Percentiles rank a stretch among this genome's conserved stretches.
phyloP scores from a whole-genome alignment of 2,888 invertebrate species.

The Drosophila pseudotakahashii region DNA sequence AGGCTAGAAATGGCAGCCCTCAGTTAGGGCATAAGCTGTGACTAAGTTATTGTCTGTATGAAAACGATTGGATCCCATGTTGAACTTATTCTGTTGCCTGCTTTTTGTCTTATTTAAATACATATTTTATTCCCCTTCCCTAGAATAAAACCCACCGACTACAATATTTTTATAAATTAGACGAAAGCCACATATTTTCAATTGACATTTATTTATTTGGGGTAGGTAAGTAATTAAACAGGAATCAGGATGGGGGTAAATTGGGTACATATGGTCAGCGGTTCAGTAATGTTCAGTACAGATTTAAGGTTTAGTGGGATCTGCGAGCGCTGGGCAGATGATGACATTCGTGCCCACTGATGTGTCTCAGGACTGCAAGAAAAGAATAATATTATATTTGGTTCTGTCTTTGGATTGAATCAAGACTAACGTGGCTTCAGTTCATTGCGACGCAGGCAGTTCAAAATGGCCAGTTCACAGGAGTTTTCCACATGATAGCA shows the following conservation, averaged over 20 bases:
- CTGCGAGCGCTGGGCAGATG: constrained; percentile 20
- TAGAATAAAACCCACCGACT: neutral
- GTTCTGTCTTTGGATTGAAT: rapidly evolving
- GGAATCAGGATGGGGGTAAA: neutral
- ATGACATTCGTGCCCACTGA: constrained; percentile 36
- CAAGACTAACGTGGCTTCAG: constrained; percentile 10
- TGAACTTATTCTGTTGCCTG: no score
- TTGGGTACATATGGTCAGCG: neutral
- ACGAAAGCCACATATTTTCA: neutral
- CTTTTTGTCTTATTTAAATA: no score
- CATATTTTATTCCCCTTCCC: no score
- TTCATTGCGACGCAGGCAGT: constrained; percentile 48
- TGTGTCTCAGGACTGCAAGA: constrained; percentile 22
- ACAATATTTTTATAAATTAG: neutral
- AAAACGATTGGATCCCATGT: no score
- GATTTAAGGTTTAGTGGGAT: constrained; percentile 1
- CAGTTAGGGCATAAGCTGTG: no score
- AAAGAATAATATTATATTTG: neutral
- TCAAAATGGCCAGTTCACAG: constrained; percentile 41
- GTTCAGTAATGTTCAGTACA: neutral
- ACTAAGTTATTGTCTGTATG: no score
- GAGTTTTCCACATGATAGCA: constrained; percentile 48
- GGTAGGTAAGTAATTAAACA: neutral
- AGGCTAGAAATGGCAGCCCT: no score
- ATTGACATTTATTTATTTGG: neutral